Evolutionary conservation across 1,140 invertebrate genomes (phyloP).

Genomic region (Drosophila takahashii): DNA sequence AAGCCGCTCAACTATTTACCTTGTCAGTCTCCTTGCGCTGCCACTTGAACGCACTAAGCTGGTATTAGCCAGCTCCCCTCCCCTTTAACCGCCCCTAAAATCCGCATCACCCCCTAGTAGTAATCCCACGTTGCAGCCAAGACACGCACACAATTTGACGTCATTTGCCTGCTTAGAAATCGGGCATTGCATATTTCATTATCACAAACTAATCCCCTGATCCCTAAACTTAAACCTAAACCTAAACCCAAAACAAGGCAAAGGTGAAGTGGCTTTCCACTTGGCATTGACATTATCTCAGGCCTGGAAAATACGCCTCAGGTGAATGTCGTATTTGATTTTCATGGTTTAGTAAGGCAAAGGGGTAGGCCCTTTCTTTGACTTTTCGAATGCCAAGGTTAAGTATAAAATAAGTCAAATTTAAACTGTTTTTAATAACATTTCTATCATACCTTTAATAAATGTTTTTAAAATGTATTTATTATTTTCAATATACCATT

Average conservation of each 20-base stretch:
- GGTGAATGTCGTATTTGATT: constrained; percentile 17
- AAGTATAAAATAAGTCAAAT: no score
- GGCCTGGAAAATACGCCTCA: constrained; percentile 9
- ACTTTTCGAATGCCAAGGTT: constrained; percentile 9
- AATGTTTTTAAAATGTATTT: no score
- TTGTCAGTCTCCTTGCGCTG: constrained; percentile 35
- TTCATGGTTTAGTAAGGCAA: neutral
- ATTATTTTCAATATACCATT: neutral
- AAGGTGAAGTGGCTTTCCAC: constrained; percentile 49
- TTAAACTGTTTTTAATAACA: no score
- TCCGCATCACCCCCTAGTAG: neutral
- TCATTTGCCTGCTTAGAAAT: constrained; percentile 60
- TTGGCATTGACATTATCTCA: constrained; percentile 63
- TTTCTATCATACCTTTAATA: no score
- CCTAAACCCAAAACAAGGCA: constrained; percentile 43
- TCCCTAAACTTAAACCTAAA: neutral
- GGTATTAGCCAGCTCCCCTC: constrained; percentile 11
- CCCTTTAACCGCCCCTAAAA: neutral
- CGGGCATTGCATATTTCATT: constrained; percentile 46
- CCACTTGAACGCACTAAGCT: constrained; percentile 70
- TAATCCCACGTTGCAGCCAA: constrained; percentile 29
- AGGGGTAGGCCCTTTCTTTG: neutral
- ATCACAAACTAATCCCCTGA: constrained; percentile 47
- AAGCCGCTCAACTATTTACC: constrained; percentile 72
- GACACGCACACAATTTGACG: constrained; percentile 63